These are phyloP conservation scores for Scatophagus argus DNA, from an alignment of 2,113 vertebrate genomes.

Conservation along the genomic window DNA sequence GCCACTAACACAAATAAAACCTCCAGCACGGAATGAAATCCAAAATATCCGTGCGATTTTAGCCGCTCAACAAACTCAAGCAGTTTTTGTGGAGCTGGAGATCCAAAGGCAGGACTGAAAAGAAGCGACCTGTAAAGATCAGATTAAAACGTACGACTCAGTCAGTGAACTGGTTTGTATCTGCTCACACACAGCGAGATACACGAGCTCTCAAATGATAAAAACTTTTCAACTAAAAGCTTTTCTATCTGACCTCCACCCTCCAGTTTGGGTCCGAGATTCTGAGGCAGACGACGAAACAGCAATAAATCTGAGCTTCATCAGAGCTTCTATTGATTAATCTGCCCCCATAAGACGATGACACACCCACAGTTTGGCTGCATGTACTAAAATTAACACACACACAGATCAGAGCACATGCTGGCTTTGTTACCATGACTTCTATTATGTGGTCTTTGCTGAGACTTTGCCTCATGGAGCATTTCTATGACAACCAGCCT, in stretches of 20 bases:
- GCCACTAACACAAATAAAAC: neutral
- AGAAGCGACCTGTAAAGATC: no score
- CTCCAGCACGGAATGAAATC: no score
- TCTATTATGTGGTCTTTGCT: slow-evolving; percentile 32
- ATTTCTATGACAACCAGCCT: slow-evolving; percentile 59
- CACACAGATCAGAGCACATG: neutral
- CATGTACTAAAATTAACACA: slow-evolving; percentile 18
- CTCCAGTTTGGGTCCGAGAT: neutral
- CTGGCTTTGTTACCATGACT: slow-evolving; percentile 50
- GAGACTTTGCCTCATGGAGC: slow-evolving; percentile 5
- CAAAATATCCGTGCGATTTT: no score
- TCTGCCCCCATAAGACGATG: neutral
- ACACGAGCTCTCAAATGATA: neutral
- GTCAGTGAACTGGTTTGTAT: no score
- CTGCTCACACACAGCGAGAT: no score
- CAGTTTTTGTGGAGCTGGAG: neutral
- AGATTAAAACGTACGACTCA: no score
- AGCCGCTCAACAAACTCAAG: neutral
- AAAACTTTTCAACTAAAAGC: neutral
- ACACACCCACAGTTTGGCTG: slow-evolving; percentile 15
- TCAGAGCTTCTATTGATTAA: neutral
- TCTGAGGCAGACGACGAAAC: neutral
- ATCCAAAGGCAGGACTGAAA: neutral
- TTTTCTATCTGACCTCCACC: neutral
- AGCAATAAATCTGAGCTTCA: neutral